Base-by-base conservation (phyloP, 2,888 invertebrate genomes). In the Dastarcus helophoroides region DNA sequence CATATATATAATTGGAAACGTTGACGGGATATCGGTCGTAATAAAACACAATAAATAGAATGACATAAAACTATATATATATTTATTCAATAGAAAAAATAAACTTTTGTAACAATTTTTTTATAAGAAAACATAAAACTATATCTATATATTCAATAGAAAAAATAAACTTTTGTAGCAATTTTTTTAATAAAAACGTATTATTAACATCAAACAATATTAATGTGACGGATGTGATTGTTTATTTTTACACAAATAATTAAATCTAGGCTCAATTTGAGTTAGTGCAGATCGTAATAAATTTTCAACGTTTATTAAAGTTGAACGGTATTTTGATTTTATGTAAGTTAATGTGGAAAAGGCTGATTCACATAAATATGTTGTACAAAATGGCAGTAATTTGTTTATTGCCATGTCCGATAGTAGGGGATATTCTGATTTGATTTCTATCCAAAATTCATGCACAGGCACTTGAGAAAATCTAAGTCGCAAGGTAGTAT, bases 191-290 rank as follows among this genome's bases (percentile, higher is more conserved):
- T 24, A 24, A 24, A 24, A 24, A 24, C 25, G 13, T 24, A 24
- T 24, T 24, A 24, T 24, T 24, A 4, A 24, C 25, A 24, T 24
- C 25, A 24, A 24, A 24, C 25, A 24, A 24, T 24, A 24, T 24
- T 24, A 24, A 24, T 24, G 25, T 24, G 25, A 24, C 25, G 25
- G 25, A 24, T 24, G 25, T 24, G 25, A 24, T 24, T 24, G 25
- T 24, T 24, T 24, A 24, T 24, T 24, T 24, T 24, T 24, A 24
- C 25, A 24, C 25, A 24, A 24, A 24, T 24, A 24, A 24, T 24
- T 24, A 24, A 24, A 24, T 24, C 25, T 24, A 24, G 25, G 25
- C 25, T 24, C 25, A 24, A 24, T 24, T 24, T 24, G 25, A 24
- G 25, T 24, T 24, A 24, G 3, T 24, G 25, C 25, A 24, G 25